These are phyloP conservation scores for Cygnus buccinator DNA, from an alignment of 2,113 vertebrate species.

Conservation along the genomic window DNA sequence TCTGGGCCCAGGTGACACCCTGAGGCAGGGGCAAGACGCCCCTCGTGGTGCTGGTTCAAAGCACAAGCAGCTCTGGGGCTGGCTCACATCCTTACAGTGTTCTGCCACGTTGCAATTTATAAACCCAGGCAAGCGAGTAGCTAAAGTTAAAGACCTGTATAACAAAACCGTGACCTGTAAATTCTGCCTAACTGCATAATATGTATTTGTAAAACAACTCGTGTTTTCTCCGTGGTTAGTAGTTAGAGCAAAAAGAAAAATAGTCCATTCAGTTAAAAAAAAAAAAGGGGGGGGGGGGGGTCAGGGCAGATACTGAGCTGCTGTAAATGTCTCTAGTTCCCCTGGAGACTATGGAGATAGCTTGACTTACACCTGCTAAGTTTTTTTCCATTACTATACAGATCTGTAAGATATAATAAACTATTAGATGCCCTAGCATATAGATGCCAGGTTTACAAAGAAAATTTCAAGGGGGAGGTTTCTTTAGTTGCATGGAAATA, in stretches of 20 bases:
- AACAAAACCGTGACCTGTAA: neutral
- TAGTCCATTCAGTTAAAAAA: neutral
- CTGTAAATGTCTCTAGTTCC: neutral
- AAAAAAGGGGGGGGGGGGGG: neutral
- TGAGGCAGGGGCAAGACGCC: fast-evolving
- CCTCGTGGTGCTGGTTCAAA: slow-evolving; percentile 28
- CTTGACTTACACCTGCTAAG: neutral
- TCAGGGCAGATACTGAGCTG: neutral
- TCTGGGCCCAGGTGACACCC: neutral
- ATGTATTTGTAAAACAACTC: neutral
- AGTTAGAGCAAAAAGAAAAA: neutral
- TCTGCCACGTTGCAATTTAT: neutral
- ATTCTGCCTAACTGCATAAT: neutral
- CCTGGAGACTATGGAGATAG: neutral
- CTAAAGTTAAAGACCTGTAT: neutral
- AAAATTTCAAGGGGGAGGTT: neutral
- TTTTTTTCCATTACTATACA: neutral
- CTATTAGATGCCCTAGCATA: neutral
- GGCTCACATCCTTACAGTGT: neutral
- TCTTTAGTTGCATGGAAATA: neutral
- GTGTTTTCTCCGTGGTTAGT: neutral
- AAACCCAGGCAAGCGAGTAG: neutral
- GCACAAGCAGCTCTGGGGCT: slow-evolving; percentile 72
- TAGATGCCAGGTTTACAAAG: neutral
- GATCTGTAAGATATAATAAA: neutral